These are phyloP conservation scores for Dromas ardeola DNA, from an alignment of 2,113 vertebrate species.

Conservation along the genomic window DNA sequence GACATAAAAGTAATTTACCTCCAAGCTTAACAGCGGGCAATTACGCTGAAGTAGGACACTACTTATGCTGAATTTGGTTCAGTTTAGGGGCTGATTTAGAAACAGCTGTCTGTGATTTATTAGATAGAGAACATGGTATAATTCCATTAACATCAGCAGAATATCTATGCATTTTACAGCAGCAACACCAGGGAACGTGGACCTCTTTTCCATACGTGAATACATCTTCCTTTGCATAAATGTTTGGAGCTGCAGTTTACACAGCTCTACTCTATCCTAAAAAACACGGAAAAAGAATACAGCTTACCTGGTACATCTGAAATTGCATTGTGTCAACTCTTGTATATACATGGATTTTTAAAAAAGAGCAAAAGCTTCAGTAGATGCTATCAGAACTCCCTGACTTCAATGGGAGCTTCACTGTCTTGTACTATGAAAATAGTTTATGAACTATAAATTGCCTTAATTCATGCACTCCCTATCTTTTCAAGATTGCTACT, in stretches of 20 bases:
- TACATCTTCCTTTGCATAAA: not conserved
- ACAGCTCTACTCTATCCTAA: not conserved
- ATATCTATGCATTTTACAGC: not conserved
- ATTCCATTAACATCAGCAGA: not conserved
- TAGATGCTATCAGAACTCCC: not conserved
- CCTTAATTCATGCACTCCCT: not conserved
- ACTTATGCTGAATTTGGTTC: not conserved
- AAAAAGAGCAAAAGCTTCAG: not conserved
- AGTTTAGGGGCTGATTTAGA: not conserved
- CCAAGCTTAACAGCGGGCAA: not conserved
- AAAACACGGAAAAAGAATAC: not conserved
- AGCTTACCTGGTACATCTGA: not conserved
- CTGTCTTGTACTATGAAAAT: not conserved
- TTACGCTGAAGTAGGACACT: not conserved
- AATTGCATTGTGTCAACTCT: not conserved
- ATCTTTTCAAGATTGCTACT: not conserved
- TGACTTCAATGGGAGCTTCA: not conserved
- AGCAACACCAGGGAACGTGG: not conserved
- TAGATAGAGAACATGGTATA: not conserved
- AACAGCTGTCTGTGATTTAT: not conserved
- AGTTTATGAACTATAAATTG: not conserved
- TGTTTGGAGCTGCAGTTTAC: not conserved
- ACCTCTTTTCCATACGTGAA: not conserved
- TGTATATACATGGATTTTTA: not conserved
- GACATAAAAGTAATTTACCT: slow-evolving; percentile 26